phyloP scores from a whole-genome alignment of 2,797 vertebrate species.

The Rhadinocentrus ornatus region DNA sequence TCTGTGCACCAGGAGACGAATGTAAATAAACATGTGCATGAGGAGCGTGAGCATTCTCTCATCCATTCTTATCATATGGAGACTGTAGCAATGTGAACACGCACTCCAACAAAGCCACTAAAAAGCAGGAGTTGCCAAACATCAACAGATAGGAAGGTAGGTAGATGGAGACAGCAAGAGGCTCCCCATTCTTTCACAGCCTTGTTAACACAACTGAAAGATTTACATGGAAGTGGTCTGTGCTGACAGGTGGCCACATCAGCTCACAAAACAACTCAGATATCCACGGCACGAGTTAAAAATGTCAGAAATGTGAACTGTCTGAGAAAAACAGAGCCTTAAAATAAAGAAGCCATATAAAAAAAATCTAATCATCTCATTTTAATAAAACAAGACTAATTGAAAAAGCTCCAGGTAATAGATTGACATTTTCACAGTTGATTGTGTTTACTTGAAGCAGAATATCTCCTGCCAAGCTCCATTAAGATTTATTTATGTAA shows the following conservation, averaged over 20 bases:
- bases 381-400: slow-evolving; percentile 55
- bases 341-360: slow-evolving; percentile 15
- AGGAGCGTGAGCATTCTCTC: slow-evolving; percentile 17
- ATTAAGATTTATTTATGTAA: slow-evolving; percentile 66
- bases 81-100: slow-evolving; percentile 7
- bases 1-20: slow-evolving; percentile 30
- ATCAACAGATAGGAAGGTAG: slow-evolving; percentile 51
- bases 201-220: slow-evolving; percentile 72
- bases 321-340: background rate
- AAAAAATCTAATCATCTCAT: slow-evolving; percentile 36
- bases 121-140: slow-evolving; percentile 24
- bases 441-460: slow-evolving; percentile 66
- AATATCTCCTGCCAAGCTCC: slow-evolving; percentile 60
- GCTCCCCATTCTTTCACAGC: slow-evolving; percentile 79
- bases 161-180: slow-evolving; percentile 64
- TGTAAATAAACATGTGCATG: slow-evolving; percentile 34
- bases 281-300: background rate
- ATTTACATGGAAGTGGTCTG: slow-evolving; percentile 61
- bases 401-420: slow-evolving; percentile 60
- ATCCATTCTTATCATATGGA: slow-evolving; percentile 29
- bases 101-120: slow-evolving; percentile 14
- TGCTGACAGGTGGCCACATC: slow-evolving; percentile 45
- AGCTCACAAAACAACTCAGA: slow-evolving; percentile 20
- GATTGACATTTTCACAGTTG: slow-evolving; percentile 70
- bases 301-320: background rate